Evolutionary conservation across 2,888 invertebrate species (phyloP), one percentile per base, ranked within the genome.

Genomic region (Pristionchus entomophagus): DNA sequence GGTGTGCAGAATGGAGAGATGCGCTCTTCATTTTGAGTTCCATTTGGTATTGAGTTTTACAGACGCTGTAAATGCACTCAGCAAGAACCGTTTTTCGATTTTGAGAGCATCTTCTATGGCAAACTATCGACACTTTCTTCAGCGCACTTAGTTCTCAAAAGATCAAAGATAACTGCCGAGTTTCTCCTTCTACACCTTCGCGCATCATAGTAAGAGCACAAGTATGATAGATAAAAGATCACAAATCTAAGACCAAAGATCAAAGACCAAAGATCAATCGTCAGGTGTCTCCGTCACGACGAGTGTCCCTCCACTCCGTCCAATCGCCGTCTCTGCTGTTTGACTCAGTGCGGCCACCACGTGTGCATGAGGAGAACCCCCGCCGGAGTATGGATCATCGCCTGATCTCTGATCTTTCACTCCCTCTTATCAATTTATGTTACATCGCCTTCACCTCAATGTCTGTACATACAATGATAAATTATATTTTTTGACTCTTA

Each of bases 261-360:
- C 56, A 56, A 56, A 26, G 56, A 56, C 12, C 56, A n/a, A 56
- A 56, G 22, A 4, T 26, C 56, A 56, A 51, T 56, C 56, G 10
- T 22, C 49, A 85, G 85, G 85, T 85, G 85, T n/a, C 85, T 85
- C 56, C 85, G 85, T 32, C 85, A 85, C 77, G 73, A 73, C 41
- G 85, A 85, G 56, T 85, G 85, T 41, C 85, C 85, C 77, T 85
- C 85, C 3, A 85, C 85, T 4, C 77, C 85, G n/a, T 35, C 56
- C 8, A 73, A 85, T 56, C 73, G 29, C 5, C 85, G 85, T 51
- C 77, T 85, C 38, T 85, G 85, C 45, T 85, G 85, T 56, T 53
- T 85, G 26, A 85, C 85, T 19, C 45, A 35, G 29, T 85, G 85
- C 41, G 85, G 85, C 73, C 85, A 85, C 29, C 85, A 85, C 45